Percentiles rank a stretch among this genome's conserved stretches.
Evolutionary conservation across 2,113 vertebrate species (phyloP).

Genomic region (Oceanodroma tethys): DNA sequence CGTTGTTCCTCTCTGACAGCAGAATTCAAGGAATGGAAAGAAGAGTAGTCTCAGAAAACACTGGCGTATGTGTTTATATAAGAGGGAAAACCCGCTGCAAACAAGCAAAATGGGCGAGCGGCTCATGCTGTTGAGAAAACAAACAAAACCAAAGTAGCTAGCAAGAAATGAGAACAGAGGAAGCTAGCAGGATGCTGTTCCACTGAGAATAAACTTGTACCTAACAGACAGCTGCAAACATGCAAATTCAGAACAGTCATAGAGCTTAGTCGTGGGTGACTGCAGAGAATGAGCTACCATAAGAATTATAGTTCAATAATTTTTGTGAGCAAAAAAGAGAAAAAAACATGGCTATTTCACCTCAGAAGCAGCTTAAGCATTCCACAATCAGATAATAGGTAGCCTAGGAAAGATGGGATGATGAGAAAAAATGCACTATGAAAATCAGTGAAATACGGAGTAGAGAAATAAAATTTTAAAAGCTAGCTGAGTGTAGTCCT

Average conservation of each 20-base stretch:
- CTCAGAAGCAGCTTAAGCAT: not conserved
- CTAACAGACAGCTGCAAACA: not conserved
- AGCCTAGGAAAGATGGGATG: not conserved
- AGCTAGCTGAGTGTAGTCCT: not conserved
- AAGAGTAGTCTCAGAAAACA: not conserved
- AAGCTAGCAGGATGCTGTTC: not conserved
- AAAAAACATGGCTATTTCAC: not conserved
- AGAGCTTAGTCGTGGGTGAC: not conserved
- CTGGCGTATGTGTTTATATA: not conserved
- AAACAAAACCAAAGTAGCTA: not conserved
- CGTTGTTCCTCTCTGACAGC: not conserved
- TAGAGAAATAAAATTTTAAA: not conserved
- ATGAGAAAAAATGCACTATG: not conserved
- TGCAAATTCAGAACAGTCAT: not conserved
- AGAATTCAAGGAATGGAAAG: not conserved
- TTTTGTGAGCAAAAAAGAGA: not conserved
- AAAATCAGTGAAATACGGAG: not conserved
- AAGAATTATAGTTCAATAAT: not conserved
- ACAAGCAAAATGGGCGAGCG: not conserved
- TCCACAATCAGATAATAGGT: not conserved
- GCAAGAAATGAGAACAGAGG: not conserved
- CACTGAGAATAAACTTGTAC: not conserved
- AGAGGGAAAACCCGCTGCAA: not conserved
- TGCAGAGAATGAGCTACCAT: not conserved
- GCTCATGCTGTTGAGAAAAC: not conserved